Evolutionary conservation across 2,113 vertebrate genomes (phyloP).

Genomic region (Athene cunicularia): DNA sequence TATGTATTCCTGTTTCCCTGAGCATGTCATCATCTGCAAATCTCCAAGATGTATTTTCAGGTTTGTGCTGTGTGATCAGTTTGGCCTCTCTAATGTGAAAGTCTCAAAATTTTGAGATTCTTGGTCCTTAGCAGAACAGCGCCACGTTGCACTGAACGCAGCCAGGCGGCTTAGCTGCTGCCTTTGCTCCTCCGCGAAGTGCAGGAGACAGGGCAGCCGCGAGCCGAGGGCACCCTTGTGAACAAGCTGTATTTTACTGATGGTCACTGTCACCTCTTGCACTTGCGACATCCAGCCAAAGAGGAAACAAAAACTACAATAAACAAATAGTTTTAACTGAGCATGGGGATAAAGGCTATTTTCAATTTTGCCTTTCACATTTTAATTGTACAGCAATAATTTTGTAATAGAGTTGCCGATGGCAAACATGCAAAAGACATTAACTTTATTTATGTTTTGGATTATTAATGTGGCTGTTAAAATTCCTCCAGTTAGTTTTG

Average conservation of each 20-base stretch:
- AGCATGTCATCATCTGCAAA: neutral
- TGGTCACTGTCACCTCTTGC: neutral
- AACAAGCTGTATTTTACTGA: neutral
- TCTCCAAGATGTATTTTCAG: neutral
- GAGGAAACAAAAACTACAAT: neutral
- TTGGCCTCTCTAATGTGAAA: neutral
- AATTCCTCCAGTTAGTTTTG: conserved; percentile 83
- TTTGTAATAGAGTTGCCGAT: conserved; percentile 64
- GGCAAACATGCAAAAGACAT: conserved; percentile 76
- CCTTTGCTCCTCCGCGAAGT: accelerated
- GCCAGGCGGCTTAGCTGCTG: neutral
- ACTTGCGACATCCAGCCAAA: neutral
- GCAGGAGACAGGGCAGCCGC: neutral
- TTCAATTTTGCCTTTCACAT: conserved; percentile 55
- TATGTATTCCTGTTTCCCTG: neutral
- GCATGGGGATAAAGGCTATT: neutral
- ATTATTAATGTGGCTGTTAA: conserved; percentile 82
- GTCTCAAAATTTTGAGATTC: neutral
- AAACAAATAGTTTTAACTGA: neutral
- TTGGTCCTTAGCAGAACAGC: neutral
- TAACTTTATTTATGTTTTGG: conserved; percentile 83
- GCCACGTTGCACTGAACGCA: accelerated
- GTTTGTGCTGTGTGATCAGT: neutral
- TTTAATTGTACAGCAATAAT: conserved; percentile 73
- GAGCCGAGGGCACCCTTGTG: neutral